Evolutionary conservation across 2,113 vertebrate genomes (phyloP).

Genomic region (Atractosteus spatula): DNA sequence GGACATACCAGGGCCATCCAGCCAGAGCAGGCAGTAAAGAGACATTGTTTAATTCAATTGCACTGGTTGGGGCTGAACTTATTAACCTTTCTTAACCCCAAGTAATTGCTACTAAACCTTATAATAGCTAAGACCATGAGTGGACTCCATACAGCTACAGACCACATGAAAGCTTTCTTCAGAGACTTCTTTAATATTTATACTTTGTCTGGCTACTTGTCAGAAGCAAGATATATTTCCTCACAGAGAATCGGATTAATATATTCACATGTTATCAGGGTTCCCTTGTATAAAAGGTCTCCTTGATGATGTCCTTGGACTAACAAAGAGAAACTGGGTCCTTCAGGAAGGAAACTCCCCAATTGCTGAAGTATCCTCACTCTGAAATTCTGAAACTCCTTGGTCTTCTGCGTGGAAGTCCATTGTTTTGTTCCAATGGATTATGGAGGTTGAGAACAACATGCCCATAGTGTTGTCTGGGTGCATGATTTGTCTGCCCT

Average conservation of each 20-base stretch:
- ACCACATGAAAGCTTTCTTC: background rate
- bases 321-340: background rate
- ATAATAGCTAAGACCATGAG: background rate
- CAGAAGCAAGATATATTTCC: too few species aligned
- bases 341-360: background rate
- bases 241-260: too few species aligned
- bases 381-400: background rate
- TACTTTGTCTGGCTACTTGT: too few species aligned
- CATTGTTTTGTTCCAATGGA: background rate
- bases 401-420: background rate
- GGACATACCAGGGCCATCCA: background rate
- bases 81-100: background rate
- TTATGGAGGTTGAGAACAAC: rapidly evolving
- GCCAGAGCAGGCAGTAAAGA: background rate
- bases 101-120: background rate
- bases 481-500: background rate
- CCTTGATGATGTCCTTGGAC: too few species aligned
- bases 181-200: conserved; percentile 2
- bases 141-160: background rate
- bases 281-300: too few species aligned
- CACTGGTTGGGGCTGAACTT: background rate
- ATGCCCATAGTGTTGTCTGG: background rate
- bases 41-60: background rate
- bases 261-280: too few species aligned
- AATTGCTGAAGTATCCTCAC: background rate